These are phyloP conservation scores for Cariama cristata DNA, from an alignment of 2,113 vertebrate genomes.

Conservation along the genomic window DNA sequence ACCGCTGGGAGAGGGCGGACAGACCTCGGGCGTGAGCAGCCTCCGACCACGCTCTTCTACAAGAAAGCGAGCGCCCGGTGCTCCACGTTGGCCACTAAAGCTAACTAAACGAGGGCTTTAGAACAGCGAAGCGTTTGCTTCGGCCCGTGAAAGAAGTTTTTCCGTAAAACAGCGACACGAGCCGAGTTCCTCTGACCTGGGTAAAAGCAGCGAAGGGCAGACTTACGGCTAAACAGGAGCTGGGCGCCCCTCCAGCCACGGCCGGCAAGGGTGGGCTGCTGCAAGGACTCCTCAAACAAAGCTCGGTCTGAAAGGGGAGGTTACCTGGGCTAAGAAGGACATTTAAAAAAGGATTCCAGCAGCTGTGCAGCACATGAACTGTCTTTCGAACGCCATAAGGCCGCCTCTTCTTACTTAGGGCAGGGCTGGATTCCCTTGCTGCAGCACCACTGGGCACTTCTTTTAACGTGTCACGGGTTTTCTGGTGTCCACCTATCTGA, in stretches of 20 bases:
- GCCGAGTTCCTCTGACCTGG: background rate
- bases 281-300: background rate
- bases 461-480: background rate
- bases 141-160: background rate
- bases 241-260: background rate
- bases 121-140: background rate
- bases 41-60: background rate
- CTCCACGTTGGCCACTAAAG: background rate
- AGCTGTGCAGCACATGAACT: background rate
- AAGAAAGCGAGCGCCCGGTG: background rate
- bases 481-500: background rate
- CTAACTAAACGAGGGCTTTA: background rate
- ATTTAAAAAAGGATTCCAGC: background rate
- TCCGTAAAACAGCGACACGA: background rate
- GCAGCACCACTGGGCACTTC: conserved; percentile 6
- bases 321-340: background rate
- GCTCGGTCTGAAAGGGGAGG: background rate
- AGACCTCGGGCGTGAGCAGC: accelerated
- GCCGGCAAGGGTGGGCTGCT: accelerated
- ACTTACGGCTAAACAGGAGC: background rate
- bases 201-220: background rate
- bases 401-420: background rate
- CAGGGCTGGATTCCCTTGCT: background rate
- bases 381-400: background rate
- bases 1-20: background rate